Base-by-base conservation (phyloP, 1,140 invertebrate species). In the Lutraria rhynchaena region DNA sequence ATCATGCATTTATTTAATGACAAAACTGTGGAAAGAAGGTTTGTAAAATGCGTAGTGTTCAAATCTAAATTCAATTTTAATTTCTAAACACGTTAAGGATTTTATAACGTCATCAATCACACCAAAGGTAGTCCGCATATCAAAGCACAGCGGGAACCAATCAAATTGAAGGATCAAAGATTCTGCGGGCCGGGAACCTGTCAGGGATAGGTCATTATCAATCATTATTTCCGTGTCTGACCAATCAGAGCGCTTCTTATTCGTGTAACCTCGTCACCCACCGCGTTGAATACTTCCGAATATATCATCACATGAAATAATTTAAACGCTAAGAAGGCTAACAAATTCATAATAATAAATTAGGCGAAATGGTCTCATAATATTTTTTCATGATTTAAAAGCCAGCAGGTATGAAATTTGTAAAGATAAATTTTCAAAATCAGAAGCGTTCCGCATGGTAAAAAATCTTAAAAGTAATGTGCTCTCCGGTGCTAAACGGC, bases 131-230 rank as follows among this genome's bases (percentile, higher is more conserved):
- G 22, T 46, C 24, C 60, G 24, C 35, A 33, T 51, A 37, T 77
- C 74, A 77, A 77, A 77, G 74, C 74, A 77, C 74, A 77, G 74
- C 61, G 35, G 41, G 74, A n/a, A 57, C 74, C 53, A 61, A 55
- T 67, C 60, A 55, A 53, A 65, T 33, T 77, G 60, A 44, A 44
- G 31, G 74, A 77, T 77, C 74, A 77, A 77, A 77, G 74, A 44
- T 35, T 35, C 74, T 67, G 61, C 74, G 17, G 46, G n/a, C 35
- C 74, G 35, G 74, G 74, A 46, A 33, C 44, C 74, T 55, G 61
- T 57, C 74, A 77, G 5, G 37, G 44, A 41, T 44, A 77, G 74
- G 53, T 57, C 46, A 51, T 77, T 77, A 65, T 67, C 60, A 51
- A 65, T 44, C 49, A 65, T 60, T 67, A 67, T 67, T 49, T 46